Evolutionary conservation across 2,888 invertebrate species (phyloP).

Genomic region (Globia sparganii): DNA sequence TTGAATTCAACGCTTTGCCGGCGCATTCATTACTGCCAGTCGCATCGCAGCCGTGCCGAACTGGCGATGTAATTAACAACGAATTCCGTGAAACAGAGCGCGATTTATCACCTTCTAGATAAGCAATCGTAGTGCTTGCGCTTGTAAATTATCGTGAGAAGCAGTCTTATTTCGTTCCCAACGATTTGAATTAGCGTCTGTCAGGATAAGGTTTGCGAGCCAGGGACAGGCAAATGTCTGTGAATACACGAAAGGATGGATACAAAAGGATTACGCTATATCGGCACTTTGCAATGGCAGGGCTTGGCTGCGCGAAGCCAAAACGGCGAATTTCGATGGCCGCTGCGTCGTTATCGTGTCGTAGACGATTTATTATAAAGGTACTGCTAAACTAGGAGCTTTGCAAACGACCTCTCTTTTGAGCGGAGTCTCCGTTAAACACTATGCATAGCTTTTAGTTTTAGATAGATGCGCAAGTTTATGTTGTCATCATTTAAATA

Average conservation of each 20-base stretch:
- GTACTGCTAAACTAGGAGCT: constrained; percentile 43
- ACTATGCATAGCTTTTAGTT: not conserved
- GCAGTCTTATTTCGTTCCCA: constrained; percentile 47
- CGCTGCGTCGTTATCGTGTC: constrained; percentile 52
- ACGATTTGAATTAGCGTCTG: constrained; percentile 50
- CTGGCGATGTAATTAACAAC: constrained; percentile 78
- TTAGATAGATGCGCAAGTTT: not conserved
- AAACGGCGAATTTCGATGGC: constrained; percentile 52
- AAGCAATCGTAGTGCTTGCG: constrained; percentile 57
- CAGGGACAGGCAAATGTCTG: constrained; percentile 44
- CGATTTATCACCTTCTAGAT: constrained; percentile 68
- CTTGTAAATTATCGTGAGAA: constrained; percentile 56
- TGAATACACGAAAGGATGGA: constrained; percentile 52
- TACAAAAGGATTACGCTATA: constrained; percentile 64
- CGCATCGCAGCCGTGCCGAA: constrained; percentile 63
- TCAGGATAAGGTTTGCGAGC: constrained; percentile 47
- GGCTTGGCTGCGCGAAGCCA: constrained; percentile 33
- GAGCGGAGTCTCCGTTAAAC: not conserved
- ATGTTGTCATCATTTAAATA: not conserved
- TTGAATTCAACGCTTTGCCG: constrained; percentile 72
- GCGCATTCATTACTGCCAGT: constrained; percentile 76
- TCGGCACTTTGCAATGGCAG: constrained; percentile 54
- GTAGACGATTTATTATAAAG: constrained; percentile 60
- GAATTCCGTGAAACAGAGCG: constrained; percentile 71
- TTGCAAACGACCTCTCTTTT: constrained; percentile 19